Percentiles rank a stretch among this genome's conserved stretches.
Conservation (phyloP, 2,797 vertebrate genomes). For the Telmatherina bonti region DNA sequence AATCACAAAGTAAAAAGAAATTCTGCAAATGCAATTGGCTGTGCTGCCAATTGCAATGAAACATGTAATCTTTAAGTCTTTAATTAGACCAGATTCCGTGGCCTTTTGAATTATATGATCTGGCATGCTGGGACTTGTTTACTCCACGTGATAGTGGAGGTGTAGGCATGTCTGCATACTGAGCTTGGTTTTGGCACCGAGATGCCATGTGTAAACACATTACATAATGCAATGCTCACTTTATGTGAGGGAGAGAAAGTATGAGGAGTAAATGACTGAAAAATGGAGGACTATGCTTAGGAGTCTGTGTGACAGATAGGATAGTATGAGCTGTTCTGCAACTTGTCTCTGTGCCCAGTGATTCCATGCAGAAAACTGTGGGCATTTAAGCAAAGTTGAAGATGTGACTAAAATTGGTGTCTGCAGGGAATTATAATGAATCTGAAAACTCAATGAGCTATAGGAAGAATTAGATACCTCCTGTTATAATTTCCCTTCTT, state of each 20-base stretch:
- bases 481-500: neutral
- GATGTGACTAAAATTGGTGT: constrained; percentile 25
- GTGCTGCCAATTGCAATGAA: constrained; percentile 38
- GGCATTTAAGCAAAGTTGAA: constrained; percentile 12
- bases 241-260: constrained; percentile 18
- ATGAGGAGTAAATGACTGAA: neutral
- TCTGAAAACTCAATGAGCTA: neutral
- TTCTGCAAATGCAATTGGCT: constrained; percentile 47
- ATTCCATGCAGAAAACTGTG: constrained; percentile 38
- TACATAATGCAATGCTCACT: constrained; percentile 36
- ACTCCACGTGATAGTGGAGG: constrained; percentile 42
- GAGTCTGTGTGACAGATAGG: constrained; percentile 31
- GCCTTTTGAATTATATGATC: constrained; percentile 56
- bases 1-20: constrained; percentile 29
- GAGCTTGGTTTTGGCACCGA: constrained; percentile 15
- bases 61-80: constrained; percentile 52
- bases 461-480: neutral
- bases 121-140: constrained; percentile 45
- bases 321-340: constrained; percentile 33
- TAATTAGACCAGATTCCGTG: constrained; percentile 62
- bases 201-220: constrained; percentile 33
- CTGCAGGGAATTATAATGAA: neutral
- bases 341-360: constrained; percentile 31
- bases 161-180: constrained; percentile 30
- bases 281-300: constrained; percentile 10